phyloP scores from a whole-genome alignment of 2,888 invertebrate species.

The Mesochorus sp. region DNA sequence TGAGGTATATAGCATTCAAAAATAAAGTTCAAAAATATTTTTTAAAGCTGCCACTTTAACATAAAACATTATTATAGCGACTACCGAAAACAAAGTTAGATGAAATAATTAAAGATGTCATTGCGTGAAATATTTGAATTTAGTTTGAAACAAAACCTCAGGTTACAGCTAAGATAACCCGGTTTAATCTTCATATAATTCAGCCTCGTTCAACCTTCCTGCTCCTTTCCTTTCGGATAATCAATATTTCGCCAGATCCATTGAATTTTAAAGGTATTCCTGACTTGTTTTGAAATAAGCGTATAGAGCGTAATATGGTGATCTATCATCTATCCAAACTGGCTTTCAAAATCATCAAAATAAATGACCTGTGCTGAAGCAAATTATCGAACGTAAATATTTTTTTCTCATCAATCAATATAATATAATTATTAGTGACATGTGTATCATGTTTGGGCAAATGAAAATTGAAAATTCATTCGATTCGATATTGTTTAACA shows the following conservation, averaged over 20 bases:
- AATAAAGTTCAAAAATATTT: too few species aligned
- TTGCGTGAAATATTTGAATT: too few species aligned
- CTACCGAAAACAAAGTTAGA: too few species aligned
- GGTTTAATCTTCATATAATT: too few species aligned
- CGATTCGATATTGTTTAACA: too few species aligned
- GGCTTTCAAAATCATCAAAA: conserved; percentile 5
- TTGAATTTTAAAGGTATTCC: neutral
- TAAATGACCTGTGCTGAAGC: neutral
- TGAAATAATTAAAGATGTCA: too few species aligned
- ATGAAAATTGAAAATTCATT: conserved; percentile 17
- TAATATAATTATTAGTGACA: neutral
- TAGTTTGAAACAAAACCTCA: too few species aligned
- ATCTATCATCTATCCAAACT: neutral
- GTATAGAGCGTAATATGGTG: too few species aligned
- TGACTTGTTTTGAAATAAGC: neutral
- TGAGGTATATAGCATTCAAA: too few species aligned
- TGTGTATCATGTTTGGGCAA: neutral
- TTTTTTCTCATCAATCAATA: conserved; percentile 28
- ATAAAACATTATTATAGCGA: too few species aligned
- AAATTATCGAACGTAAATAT: neutral
- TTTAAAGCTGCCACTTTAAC: too few species aligned
- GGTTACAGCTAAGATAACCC: too few species aligned
- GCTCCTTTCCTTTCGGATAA: neutral
- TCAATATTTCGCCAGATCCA: neutral
- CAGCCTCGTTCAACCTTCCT: neutral